Percentiles rank a stretch among this genome's conserved stretches.
Conservation (phyloP, 2,113 vertebrate species). For the Lepisosteus oculatus region DNA sequence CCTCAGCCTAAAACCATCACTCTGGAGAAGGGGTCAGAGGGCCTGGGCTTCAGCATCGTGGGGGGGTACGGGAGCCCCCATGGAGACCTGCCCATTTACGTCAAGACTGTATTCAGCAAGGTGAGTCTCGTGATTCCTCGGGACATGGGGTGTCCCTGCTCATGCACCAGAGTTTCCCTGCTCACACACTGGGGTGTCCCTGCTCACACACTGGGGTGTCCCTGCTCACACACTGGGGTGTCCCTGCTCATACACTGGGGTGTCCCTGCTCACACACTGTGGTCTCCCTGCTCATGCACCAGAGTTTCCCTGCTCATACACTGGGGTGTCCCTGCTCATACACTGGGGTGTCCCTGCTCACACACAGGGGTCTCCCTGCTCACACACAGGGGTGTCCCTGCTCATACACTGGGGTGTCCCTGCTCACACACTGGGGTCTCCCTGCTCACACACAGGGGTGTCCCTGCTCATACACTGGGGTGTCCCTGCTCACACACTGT, state of each 20-base stretch:
- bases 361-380: no score
- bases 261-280: no score
- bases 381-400: no score
- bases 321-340: neutral
- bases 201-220: no score
- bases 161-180: constrained; percentile 7
- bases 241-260: no score
- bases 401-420: no score
- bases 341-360: no score
- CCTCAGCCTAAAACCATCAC: constrained; percentile 78
- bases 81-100: constrained; percentile 95
- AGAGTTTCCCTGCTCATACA: neutral
- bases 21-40: constrained; percentile 91
- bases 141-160: no score
- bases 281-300: neutral
- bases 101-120: constrained; percentile 97
- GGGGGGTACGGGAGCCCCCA: constrained; percentile 92
- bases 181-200: neutral
- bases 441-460: no score
- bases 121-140: constrained; percentile 50
- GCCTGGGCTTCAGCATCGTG: constrained; percentile 95
- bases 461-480: neutral
- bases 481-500: neutral
- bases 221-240: no score
- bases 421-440: no score